phyloP scores from a whole-genome alignment of 1,140 invertebrate genomes.

The Leptinotarsa undecemlineata region DNA sequence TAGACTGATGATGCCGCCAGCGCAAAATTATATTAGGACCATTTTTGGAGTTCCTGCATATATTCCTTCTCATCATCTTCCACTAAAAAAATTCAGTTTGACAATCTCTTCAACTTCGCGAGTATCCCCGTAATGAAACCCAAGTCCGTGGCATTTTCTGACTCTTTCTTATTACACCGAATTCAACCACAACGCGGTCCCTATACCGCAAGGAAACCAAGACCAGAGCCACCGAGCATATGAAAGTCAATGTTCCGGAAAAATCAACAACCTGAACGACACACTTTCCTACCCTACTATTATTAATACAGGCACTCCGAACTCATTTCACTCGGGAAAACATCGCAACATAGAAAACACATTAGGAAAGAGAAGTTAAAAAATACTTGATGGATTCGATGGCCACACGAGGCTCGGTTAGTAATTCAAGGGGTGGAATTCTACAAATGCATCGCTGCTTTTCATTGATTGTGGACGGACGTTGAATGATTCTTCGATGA shows the following conservation, averaged over 20 bases:
- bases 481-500: too few species aligned
- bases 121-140: background rate
- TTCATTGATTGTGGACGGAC: too few species aligned
- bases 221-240: background rate
- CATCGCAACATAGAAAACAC: conserved; percentile 5
- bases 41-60: too few species aligned
- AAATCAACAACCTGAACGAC: conserved; percentile 3
- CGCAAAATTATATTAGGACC: too few species aligned
- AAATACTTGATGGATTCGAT: conserved; percentile 6
- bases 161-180: background rate
- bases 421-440: background rate
- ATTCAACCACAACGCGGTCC: background rate
- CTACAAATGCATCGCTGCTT: background rate
- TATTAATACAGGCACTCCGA: background rate
- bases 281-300: conserved; percentile 2
- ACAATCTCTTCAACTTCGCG: too few species aligned
- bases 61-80: too few species aligned
- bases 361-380: background rate
- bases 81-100: too few species aligned
- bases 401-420: background rate
- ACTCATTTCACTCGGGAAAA: conserved; percentile 1
- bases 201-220: background rate
- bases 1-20: too few species aligned
- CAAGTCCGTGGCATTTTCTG: background rate
- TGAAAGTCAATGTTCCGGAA: conserved; percentile 7